Evolutionary conservation across 2,113 vertebrate genomes (phyloP).

Genomic region (Chionis minor): DNA sequence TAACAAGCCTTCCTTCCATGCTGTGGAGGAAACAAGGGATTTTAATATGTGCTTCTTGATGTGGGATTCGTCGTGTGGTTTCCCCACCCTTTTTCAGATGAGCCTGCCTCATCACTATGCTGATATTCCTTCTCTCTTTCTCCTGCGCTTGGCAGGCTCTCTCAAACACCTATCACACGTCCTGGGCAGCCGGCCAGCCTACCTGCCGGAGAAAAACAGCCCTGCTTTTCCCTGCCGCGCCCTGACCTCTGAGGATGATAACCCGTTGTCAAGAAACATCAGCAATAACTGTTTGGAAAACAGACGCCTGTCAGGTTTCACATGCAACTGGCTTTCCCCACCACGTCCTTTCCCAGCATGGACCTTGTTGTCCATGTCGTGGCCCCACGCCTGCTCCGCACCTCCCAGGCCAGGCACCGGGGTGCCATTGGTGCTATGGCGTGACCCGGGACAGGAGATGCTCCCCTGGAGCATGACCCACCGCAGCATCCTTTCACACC

Average conservation of each 20-base stretch:
- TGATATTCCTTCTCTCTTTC: not conserved
- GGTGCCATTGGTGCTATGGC: not conserved
- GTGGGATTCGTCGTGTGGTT: slow-evolving; percentile 14
- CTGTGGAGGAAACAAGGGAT: slow-evolving; percentile 13
- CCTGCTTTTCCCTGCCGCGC: slow-evolving; percentile 10
- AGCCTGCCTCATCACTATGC: not conserved
- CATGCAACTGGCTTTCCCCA: not conserved
- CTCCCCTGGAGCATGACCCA: not conserved
- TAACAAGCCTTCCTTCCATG: slow-evolving; percentile 4
- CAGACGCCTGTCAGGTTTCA: not conserved
- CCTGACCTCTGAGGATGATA: not conserved
- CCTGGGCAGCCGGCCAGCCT: slow-evolving; percentile 14
- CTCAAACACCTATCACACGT: not conserved
- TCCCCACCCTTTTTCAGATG: slow-evolving; percentile 15
- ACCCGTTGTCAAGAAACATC: not conserved
- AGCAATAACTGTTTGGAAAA: slow-evolving; percentile 29
- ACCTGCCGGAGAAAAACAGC: slow-evolving; percentile 58
- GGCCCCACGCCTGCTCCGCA: not conserved
- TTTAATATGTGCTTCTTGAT: not conserved
- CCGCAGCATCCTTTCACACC: not conserved
- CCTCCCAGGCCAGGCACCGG: not conserved
- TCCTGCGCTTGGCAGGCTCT: not conserved
- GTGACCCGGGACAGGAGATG: not conserved
- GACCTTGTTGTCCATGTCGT: not conserved
- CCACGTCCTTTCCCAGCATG: not conserved